Percentiles rank a stretch among this genome's conserved stretches.
phyloP scores from a whole-genome alignment of 2,797 vertebrate species.

The Semaprochilodus insignis region DNA sequence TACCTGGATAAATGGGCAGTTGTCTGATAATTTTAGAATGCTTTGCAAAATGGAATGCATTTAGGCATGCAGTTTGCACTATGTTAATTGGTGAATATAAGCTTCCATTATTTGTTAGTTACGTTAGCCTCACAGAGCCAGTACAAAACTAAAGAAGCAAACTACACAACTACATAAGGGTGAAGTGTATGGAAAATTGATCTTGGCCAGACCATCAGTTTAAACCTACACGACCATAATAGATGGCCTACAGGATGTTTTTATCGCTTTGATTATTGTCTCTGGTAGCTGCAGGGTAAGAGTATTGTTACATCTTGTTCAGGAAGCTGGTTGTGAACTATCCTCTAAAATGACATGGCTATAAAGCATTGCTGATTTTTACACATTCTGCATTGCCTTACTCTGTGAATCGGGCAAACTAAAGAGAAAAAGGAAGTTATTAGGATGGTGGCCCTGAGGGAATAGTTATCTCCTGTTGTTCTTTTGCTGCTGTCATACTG shows the following conservation, averaged over 20 bases:
- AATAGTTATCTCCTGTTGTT: neutral
- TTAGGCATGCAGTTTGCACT: too few species aligned
- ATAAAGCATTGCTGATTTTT: neutral
- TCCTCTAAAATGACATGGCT: neutral
- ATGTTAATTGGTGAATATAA: too few species aligned
- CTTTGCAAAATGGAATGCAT: too few species aligned
- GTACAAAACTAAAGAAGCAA: too few species aligned
- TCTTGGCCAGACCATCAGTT: neutral
- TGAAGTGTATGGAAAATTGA: too few species aligned
- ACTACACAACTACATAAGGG: too few species aligned
- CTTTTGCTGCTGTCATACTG: constrained; percentile 5
- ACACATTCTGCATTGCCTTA: neutral
- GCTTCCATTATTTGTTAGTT: too few species aligned
- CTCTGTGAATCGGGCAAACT: neutral
- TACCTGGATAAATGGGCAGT: too few species aligned
- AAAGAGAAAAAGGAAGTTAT: neutral
- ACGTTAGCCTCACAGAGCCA: too few species aligned
- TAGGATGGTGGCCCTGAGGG: neutral
- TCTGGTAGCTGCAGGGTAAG: neutral
- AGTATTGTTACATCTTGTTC: neutral
- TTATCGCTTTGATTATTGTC: neutral
- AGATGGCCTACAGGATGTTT: neutral
- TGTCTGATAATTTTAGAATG: too few species aligned
- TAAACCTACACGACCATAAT: neutral
- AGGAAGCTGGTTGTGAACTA: neutral